Percentiles rank a stretch among this genome's conserved stretches.
Evolutionary conservation across 2,888 invertebrate species (phyloP).

Genomic region (Leptodirus hochenwartii): DNA sequence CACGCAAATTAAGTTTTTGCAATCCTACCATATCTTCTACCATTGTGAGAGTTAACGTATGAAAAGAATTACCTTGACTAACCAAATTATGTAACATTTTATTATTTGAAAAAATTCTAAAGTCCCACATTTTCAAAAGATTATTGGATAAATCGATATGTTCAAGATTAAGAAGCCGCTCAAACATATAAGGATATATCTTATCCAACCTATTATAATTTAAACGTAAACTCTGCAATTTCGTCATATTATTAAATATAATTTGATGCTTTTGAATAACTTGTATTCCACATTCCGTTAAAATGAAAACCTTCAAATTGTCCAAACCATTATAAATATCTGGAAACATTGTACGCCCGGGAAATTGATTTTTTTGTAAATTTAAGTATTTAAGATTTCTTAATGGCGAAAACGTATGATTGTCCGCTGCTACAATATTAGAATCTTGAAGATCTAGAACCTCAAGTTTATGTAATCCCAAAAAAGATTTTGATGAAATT

Average conservation of each 20-base stretch:
- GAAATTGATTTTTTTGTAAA: slow-evolving; percentile 35
- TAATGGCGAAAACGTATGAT: slow-evolving; percentile 29
- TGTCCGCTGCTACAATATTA: slow-evolving; percentile 31
- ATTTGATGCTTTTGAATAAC: slow-evolving; percentile 26
- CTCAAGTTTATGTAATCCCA: slow-evolving; percentile 30
- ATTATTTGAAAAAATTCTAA: slow-evolving; percentile 30
- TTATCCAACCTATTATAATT: slow-evolving; percentile 30
- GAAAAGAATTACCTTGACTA: slow-evolving; percentile 35
- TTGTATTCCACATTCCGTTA: slow-evolving; percentile 33
- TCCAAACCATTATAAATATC: slow-evolving; percentile 32
- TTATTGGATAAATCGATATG: slow-evolving; percentile 34
- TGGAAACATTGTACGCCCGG: slow-evolving; percentile 14
- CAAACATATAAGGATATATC: slow-evolving; percentile 28
- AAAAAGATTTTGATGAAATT: slow-evolving; percentile 31
- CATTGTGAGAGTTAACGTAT: slow-evolving; percentile 36
- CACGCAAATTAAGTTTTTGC: slow-evolving; percentile 28
- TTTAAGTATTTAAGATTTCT: slow-evolving; percentile 30
- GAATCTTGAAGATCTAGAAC: slow-evolving; percentile 34
- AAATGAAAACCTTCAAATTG: slow-evolving; percentile 29
- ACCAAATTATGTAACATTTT: slow-evolving; percentile 26
- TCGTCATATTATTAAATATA: slow-evolving; percentile 32
- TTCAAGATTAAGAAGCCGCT: slow-evolving; percentile 27
- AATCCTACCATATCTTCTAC: slow-evolving; percentile 33
- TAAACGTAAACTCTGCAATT: slow-evolving; percentile 31
- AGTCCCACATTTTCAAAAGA: slow-evolving; percentile 33